phyloP scores from a whole-genome alignment of 2,113 vertebrate species.

The Daubentonia madagascariensis region DNA sequence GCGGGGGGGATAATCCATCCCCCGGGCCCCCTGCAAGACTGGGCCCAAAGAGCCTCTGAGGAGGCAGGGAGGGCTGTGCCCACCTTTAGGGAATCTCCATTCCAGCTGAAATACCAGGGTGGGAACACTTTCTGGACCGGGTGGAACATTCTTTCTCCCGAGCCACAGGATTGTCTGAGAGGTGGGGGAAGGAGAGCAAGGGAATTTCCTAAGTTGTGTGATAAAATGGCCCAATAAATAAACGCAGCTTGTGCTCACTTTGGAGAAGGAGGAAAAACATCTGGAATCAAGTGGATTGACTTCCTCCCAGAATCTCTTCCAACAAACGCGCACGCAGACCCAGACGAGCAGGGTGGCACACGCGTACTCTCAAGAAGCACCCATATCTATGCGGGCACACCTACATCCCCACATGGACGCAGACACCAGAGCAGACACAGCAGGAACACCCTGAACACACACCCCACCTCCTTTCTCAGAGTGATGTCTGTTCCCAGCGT shows the following conservation, averaged over 20 bases:
- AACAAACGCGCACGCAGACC: not conserved
- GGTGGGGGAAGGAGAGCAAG: not conserved
- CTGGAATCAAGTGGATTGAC: conserved; percentile 22
- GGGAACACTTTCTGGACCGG: not conserved
- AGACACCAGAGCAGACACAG: not conserved
- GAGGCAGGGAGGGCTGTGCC: not conserved
- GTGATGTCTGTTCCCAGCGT: not conserved
- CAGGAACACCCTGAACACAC: fast-evolving
- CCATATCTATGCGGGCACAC: fast-evolving
- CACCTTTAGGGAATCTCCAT: not conserved
- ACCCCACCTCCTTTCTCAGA: not conserved
- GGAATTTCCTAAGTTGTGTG: conserved; percentile 30
- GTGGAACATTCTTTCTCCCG: not conserved
- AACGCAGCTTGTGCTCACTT: not conserved
- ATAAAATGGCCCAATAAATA: conserved; percentile 58
- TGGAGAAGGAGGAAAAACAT: conserved; percentile 3
- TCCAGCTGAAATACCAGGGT: not conserved
- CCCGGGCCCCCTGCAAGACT: not conserved
- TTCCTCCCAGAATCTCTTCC: conserved; percentile 35
- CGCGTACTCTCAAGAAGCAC: not conserved
- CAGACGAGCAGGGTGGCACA: not conserved
- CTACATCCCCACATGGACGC: fast-evolving
- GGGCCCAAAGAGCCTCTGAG: not conserved
- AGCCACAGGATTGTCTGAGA: not conserved
- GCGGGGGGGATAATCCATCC: fast-evolving